Evolutionary conservation across 2,797 vertebrate genomes (phyloP), one percentile per base, ranked within the genome.

Genomic region (Myotis pilosus): DNA sequence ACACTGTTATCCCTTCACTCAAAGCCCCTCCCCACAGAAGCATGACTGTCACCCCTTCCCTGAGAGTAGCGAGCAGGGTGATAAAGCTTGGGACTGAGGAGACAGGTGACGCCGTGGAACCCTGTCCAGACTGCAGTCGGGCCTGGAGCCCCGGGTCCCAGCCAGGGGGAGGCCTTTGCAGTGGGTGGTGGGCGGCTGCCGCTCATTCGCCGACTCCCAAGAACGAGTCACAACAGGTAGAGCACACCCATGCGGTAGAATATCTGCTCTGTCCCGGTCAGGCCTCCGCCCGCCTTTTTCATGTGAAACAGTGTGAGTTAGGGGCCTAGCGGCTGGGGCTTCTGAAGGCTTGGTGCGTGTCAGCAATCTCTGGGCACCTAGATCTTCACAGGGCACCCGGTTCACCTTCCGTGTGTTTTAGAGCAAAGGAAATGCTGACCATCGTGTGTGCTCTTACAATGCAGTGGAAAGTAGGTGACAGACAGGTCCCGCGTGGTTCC

Each of bases 381-480:
- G 20, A 5, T 6, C 41, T 17, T 2, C 10, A 1, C 15, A 4
- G 7, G 41, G 66, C 8, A 2, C 30, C 23, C 1, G 3, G 49
- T 3, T 22, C 8, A 3, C 17, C 25, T 9, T 5, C 47, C 49
- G 25, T 33, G 30, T n/a, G 36, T 33, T 44, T 82, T 19, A 17
- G 33, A 12, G 33, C 49, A 19, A 13, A 17, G 74, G 74, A 74
- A 41, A 44, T 36, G 91, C 92, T 69, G 80, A 53, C 91, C 87
- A 85, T 96, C 95, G 66, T 96, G 97, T 95, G 33, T 8, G 17
- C 12, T 82, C 78, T 51, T 38, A 28, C 57, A 6, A 2, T 36
- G 47, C 47, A 36, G 57, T 5, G 23, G 87, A 71, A 81, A 47
- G 19, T 3, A 22, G 55, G 74, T 15, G 16, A 53, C 41, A 36